Base-by-base conservation (phyloP, 1,140 invertebrate genomes). In the Tribolium castaneum region DNA sequence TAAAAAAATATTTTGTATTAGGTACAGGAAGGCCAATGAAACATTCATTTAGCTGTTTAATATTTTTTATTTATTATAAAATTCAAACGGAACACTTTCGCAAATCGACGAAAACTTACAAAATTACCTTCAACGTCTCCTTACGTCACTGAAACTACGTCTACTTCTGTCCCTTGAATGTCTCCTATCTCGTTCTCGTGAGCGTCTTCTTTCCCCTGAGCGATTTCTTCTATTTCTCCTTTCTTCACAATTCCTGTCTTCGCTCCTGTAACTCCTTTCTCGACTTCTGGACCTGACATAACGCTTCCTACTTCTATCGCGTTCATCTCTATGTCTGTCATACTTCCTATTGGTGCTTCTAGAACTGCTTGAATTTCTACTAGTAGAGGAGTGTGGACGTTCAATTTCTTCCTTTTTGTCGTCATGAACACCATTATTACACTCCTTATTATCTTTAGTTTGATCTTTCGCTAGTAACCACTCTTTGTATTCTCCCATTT, bases 401-500 rank as follows among this genome's bases (percentile, higher is more conserved):
- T 77, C 77, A 51, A 51, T 30, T 51, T 66, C 19, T 30, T 52
- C 71, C 66, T 56, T 51, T 56, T 14, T 56, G 0, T 72, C 34
- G 10, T 75, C 34, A 56, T 62, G 4, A 25, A 56, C 13, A 2
- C 50, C 50, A 59, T 56, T 59, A 4, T 49, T 50, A 3, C n/a
- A n/a, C 2, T 59, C 19, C 16, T 19, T 19, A 19, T 19, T 19
- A 19, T 19, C 16, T 19, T 19, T 19, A 19, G 16, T 19, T 19
- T 19, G 16, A 0, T 74, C 56, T 66, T 66, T 34, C 7, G 59
- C 73, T 16, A 62, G 19, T 14, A 82, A 75, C 79, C 80, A 85
- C 6, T 86, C 83, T 54, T 59, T 71, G 70, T 85, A 86, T 49
- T 83, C 25, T 35, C 83, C 82, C 85, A 86, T 87, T 78, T 93